Base-by-base conservation (phyloP, 1,140 invertebrate genomes). In the Diorhabda elongata region DNA sequence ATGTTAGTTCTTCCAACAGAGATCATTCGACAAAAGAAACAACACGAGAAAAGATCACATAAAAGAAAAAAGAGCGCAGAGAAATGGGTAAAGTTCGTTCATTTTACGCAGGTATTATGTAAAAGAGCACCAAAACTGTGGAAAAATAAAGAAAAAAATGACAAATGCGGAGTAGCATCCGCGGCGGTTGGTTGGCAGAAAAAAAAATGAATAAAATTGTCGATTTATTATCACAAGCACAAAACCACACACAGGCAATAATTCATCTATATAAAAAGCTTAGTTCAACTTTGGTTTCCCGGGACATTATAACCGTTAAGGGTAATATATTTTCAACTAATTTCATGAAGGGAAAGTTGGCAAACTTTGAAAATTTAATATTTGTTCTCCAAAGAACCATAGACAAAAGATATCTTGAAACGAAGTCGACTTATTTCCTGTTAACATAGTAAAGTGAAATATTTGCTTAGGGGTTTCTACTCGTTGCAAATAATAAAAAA, bases 181-280 rank as follows among this genome's bases (percentile, higher is more conserved):
- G 41, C 7, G 6, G 47, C 47, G 47, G 47, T 52, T 52, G 47
- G 47, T 52, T n/a, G 47, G 47, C 6, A 52, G 47, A 9, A 52
- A n/a, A 52, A 26, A 52, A 52, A 52, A 52, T 52, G 47, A 52
- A 52, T 8, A 65, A 65, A 65, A 65, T 57, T 47, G 7, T 47
- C 64, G 57, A 65, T 65, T 65, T 65, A 65, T 65, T 65, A 65
- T 65, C 64, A n/a, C 43, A 57, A 65, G 47, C 47, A 52, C 52
- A 65, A 58, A 65, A 47, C 64, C 42, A 41, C 64, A 65, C 52
- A 47, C 44, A 41, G 5, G 47, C 57, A 65, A 65, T 65, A 65
- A 65, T 8, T 65, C 64, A 57, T 43, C 64, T 65, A 65, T 65
- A 42, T 57, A 66, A 8, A 42, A 62, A 9, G 61, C n/a, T 9